Evolutionary conservation across 2,888 invertebrate species (phyloP), one percentile per base, ranked within the genome.

Genomic region (Drosophila paucipuncta): DNA sequence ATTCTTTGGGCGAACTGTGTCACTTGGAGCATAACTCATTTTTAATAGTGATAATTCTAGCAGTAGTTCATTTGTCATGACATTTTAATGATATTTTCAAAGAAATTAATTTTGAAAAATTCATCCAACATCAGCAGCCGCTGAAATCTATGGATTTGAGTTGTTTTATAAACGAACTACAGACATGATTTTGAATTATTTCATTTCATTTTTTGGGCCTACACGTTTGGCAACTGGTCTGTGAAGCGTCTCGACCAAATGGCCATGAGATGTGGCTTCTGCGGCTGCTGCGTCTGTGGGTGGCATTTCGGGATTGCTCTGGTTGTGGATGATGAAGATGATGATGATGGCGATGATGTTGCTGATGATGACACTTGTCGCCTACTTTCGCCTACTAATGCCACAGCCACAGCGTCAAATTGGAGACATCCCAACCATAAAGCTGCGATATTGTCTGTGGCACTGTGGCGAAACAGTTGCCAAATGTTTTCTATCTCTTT

Each of bases 171-270:
- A 80, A 79, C 72, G 63, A 71, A 61, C 68, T 72, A 74, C 61
- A 57, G 5, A 41, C 58, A 60, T 68, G 76, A 72, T 74, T 72
- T 79, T 84, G 78, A 87, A 80, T 85, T 85, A 88, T 85, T 77
- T 69, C 30, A 53, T 64, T 35, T 57, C 11, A 22, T 65, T 22
- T 65, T 25, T 41, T 47, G 35, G 66, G 76, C 61, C 74, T 73
- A 65, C 76, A 66, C 67, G 67, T 72, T 73, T 82, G 85, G 70
- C 90, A 82, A 75, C 78, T 82, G 77, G 72, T 73, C 78, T 78
- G 73, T 47, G 69, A 47, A 62, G 58, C 72, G 65, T 65, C 82
- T 73, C 69, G 65, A 28, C 43, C 57, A 25, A 53, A 43, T 64
- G 60, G 37, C 72, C 72, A 59, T 73, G 70, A 50, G 55, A 50